Conservation (phyloP, 2,113 vertebrate genomes). For the Anguilla japonica region DNA sequence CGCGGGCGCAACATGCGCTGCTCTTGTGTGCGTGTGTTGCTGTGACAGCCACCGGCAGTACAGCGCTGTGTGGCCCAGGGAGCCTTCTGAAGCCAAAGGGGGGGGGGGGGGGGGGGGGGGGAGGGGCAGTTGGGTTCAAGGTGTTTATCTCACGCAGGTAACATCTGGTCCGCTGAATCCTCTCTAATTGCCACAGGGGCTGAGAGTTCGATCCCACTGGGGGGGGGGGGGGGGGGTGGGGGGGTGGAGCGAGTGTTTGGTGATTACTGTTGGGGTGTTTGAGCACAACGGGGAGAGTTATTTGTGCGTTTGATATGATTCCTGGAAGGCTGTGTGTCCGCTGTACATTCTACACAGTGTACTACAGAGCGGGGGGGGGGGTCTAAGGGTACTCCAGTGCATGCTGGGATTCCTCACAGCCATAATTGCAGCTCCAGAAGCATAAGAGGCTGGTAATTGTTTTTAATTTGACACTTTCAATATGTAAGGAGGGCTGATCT, state of each 20-base stretch:
- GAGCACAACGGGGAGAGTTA: not conserved
- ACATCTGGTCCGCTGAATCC: not conserved
- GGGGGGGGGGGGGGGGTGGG: not conserved
- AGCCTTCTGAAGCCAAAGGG: not conserved
- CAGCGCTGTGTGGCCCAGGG: not conserved
- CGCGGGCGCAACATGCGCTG: too few species aligned
- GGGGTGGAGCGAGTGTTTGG: not conserved
- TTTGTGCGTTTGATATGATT: not conserved
- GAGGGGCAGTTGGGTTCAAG: too few species aligned
- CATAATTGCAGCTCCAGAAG: too few species aligned
- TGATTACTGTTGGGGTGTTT: not conserved
- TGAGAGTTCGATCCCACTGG: not conserved
- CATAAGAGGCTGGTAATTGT: too few species aligned
- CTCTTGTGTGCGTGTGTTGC: not conserved
- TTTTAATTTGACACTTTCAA: too few species aligned
- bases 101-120: too few species aligned
- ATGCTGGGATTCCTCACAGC: too few species aligned
- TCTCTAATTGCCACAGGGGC: not conserved
- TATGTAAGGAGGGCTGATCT: too few species aligned
- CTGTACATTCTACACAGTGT: too few species aligned
- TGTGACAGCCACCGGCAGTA: not conserved
- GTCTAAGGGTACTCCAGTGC: too few species aligned
- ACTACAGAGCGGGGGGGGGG: too few species aligned
- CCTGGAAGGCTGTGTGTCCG: too few species aligned
- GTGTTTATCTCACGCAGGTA: not conserved